Conservation (phyloP, 2,888 invertebrate species). For the Perizoma flavofasciatum region DNA sequence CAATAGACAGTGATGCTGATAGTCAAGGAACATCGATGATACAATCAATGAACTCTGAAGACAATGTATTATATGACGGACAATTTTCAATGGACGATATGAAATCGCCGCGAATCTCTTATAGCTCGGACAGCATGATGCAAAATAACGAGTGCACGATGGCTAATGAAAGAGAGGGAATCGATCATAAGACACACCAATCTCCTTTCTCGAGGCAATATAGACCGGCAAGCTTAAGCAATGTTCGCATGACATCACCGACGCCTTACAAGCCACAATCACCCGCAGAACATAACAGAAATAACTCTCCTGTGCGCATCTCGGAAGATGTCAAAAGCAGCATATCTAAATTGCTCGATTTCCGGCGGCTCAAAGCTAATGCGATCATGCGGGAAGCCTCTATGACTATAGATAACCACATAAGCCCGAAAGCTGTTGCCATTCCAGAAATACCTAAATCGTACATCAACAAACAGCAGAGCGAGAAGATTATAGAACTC, state of each 20-base stretch:
- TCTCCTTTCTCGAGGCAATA: conserved; percentile 9
- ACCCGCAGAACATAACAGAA: conserved; percentile 9
- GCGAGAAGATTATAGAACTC: conserved; percentile 43
- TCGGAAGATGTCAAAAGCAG: conserved; percentile 56
- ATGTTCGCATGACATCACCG: conserved; percentile 7
- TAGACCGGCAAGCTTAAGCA: conserved; percentile 21
- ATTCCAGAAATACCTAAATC: conserved; percentile 53
- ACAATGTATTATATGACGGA: conserved; percentile 60
- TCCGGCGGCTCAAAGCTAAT: conserved; percentile 52
- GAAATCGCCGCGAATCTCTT: conserved; percentile 53
- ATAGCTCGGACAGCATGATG: conserved; percentile 26
- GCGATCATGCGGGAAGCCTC: conserved; percentile 37
- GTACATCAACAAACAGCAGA: conserved; percentile 53
- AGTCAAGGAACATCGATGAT: conserved; percentile 62
- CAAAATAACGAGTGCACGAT: conserved; percentile 26
- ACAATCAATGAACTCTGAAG: conserved; percentile 51
- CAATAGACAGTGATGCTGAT: conserved; percentile 58
- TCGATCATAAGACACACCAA: conserved; percentile 2
- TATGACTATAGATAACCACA: conserved; percentile 30
- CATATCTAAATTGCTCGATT: conserved; percentile 61
- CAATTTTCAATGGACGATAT: conserved; percentile 67
- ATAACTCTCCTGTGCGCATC: conserved; percentile 26
- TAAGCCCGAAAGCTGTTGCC: conserved; percentile 44
- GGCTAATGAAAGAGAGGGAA: conserved; percentile 12
- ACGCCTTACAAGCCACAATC: conserved; percentile 8